phyloP scores from a whole-genome alignment of 2,888 invertebrate genomes.

The Galerucella pusilla region DNA sequence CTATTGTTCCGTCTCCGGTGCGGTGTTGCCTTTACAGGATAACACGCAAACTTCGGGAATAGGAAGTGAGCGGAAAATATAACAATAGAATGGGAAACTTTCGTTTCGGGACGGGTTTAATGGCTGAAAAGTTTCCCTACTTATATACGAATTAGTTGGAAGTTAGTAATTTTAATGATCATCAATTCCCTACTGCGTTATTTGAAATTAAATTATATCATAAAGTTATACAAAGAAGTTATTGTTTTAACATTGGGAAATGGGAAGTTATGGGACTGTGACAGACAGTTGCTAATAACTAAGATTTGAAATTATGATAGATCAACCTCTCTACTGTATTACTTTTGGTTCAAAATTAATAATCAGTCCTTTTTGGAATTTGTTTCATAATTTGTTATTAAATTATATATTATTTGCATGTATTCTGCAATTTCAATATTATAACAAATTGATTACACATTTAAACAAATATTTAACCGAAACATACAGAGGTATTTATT shows the following conservation, averaged over 20 bases:
- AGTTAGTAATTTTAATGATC: slow-evolving; percentile 33
- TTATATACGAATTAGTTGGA: slow-evolving; percentile 33
- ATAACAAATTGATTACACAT: slow-evolving; percentile 7
- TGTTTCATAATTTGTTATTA: not conserved
- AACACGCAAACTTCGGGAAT: slow-evolving; percentile 33
- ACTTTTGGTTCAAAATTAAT: not conserved
- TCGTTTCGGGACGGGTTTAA: slow-evolving; percentile 30
- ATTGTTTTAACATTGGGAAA: slow-evolving; percentile 2
- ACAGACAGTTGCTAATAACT: too few species aligned
- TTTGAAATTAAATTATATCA: slow-evolving; percentile 27
- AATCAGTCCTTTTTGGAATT: not conserved
- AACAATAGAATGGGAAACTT: slow-evolving; percentile 34
- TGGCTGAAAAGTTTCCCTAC: slow-evolving; percentile 32
- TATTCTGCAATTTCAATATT: not conserved
- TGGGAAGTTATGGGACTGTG: not conserved
- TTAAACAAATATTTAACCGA: slow-evolving; percentile 1
- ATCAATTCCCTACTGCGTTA: slow-evolving; percentile 16
- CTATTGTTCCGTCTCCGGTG: slow-evolving; percentile 25
- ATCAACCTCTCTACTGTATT: not conserved
- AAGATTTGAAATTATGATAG: not conserved
- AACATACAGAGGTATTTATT: not conserved
- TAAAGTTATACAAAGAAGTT: slow-evolving; percentile 20
- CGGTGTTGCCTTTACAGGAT: slow-evolving; percentile 31
- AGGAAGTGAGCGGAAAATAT: slow-evolving; percentile 36
- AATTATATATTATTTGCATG: not conserved